Conservation (phyloP, 2,113 vertebrate species). For the Petaurus breviceps region DNA sequence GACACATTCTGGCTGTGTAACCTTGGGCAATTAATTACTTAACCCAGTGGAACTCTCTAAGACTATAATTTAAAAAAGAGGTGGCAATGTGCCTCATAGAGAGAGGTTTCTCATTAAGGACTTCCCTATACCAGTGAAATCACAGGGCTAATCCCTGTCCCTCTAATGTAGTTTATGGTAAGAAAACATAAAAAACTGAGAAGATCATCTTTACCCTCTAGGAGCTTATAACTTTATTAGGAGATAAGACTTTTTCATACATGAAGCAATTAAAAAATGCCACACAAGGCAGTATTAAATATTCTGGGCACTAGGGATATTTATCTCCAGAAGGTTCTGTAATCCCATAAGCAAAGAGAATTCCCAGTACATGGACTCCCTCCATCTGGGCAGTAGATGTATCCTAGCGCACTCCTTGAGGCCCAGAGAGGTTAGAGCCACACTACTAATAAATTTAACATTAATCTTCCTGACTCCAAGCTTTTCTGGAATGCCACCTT, state of each 20-base stretch:
- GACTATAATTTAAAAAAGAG: background rate
- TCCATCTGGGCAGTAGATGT: background rate
- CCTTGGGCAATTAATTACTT: background rate
- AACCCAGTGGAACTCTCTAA: background rate
- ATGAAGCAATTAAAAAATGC: background rate
- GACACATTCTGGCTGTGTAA: background rate
- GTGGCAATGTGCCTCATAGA: background rate
- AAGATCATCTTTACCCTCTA: background rate
- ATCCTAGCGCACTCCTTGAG: background rate
- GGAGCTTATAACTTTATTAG: background rate
- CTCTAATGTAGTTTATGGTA: background rate
- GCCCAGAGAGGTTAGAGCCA: background rate
- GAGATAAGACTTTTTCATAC: background rate
- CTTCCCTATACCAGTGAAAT: background rate
- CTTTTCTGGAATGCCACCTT: background rate
- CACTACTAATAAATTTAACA: background rate
- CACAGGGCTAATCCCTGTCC: background rate
- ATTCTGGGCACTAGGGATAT: background rate
- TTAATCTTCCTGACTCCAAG: background rate
- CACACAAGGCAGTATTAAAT: background rate
- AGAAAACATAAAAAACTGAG: background rate
- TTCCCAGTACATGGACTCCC: background rate
- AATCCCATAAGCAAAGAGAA: background rate
- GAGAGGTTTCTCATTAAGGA: background rate
- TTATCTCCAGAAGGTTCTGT: background rate